Base-by-base conservation (phyloP, 2,113 vertebrate species). In the Callaeas wilsoni region DNA sequence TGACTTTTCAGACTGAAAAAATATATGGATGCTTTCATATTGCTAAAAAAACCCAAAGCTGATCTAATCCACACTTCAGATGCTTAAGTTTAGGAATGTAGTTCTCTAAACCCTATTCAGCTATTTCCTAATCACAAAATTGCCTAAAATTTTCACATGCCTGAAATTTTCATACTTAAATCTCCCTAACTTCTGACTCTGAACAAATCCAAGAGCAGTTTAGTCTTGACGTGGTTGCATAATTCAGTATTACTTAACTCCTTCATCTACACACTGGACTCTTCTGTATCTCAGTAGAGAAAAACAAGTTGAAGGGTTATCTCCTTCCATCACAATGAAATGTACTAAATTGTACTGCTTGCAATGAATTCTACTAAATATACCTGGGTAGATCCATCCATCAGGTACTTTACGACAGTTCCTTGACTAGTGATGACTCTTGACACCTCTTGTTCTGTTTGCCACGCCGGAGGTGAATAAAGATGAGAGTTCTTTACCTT, bases 321-420 rank as follows among this genome's bases (percentile, higher is more conserved):
- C 26, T 35, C 20, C 49, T 62, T 62, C 46, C 46, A 53, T 79
- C 68, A 47, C 35, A 71, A 30, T 27, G 8, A 73, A 25, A 26
- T 82, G n/a, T 62, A 35, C 30, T 84, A 73, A 83, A 81, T 12
- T 52, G 33, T 39, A 53, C 3, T 8, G 14, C 57, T 86, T 74
- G 37, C 49, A 76, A 41, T 27, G 13, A 77, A 27, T 42, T 82
- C 37, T 67, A 27, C 29, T 78, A 76, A 77, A 79, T 42, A 32
- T 96, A 99, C 99, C 99, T 99, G 94, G 30, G 98, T 98, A 77
- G 99, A 98, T 33, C 99, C 98, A 74, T 99, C 98, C 97, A 97
- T 92, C 98, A 99, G 97, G 91, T 97, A 96, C 76, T 98, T 99
- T 91, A 99, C 79, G 53, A 99, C 99, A 18, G 98, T 97, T 82